Conservation (phyloP, 2,113 vertebrate genomes). For the Solea senegalensis region DNA sequence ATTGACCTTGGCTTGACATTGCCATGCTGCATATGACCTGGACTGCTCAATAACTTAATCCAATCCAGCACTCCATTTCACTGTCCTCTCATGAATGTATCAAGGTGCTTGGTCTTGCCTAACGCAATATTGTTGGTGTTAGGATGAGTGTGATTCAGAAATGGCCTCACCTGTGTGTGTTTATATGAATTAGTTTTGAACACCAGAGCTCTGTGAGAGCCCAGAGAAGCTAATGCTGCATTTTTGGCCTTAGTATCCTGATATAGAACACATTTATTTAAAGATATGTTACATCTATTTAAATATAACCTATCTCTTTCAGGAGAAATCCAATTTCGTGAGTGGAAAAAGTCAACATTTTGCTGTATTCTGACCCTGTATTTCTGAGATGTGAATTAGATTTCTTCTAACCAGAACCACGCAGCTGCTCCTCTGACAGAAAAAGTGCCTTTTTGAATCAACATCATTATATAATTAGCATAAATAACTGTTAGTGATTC, state of each 20-base stretch:
- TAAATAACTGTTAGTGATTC: background rate
- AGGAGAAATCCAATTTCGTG: too few species aligned
- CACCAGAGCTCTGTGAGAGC: background rate
- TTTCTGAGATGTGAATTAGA: too few species aligned
- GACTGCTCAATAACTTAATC: constrained; percentile 43
- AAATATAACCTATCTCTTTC: too few species aligned
- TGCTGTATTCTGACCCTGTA: too few species aligned
- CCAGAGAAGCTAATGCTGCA: background rate
- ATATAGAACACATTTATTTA: background rate
- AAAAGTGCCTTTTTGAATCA: background rate
- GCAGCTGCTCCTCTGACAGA: background rate
- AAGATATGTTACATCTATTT: too few species aligned
- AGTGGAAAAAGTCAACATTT: too few species aligned
- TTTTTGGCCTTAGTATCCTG: background rate
- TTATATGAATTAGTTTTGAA: background rate
- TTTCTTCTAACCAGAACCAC: too few species aligned
- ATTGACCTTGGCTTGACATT: constrained; percentile 49
- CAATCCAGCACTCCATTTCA: constrained; percentile 20
- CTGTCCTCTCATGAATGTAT: constrained; percentile 1
- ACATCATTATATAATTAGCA: background rate
- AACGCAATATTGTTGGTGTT: constrained; percentile 11
- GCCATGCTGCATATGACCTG: constrained; percentile 1
- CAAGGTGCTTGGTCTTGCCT: constrained; percentile 14
- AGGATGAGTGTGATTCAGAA: constrained; percentile 16
- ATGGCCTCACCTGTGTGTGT: background rate